phyloP scores from a whole-genome alignment of 2,113 vertebrate species.

The Platichthys flesus region DNA sequence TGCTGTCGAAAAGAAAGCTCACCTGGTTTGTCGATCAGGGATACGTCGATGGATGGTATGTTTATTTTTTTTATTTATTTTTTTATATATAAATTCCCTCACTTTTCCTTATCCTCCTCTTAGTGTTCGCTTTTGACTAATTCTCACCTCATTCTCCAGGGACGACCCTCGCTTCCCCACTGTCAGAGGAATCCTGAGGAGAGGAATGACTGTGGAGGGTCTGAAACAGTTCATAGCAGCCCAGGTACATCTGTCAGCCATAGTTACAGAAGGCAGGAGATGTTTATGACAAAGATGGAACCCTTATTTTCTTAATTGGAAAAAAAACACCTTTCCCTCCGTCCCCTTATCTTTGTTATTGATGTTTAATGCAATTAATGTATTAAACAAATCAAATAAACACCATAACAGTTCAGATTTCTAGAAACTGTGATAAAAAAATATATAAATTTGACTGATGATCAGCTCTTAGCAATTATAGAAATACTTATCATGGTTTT shows the following conservation, averaged over 20 bases:
- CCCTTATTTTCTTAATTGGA: neutral
- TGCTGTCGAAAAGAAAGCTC: conserved; percentile 97
- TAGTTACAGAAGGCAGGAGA: neutral
- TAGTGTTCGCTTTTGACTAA: neutral
- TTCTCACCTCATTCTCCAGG: conserved; percentile 77
- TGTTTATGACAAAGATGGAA: neutral
- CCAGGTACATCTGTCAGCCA: conserved; percentile 83
- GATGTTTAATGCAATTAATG: neutral
- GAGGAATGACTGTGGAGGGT: conserved; percentile 98
- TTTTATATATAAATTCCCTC: neutral
- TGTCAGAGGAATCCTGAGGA: conserved; percentile 94
- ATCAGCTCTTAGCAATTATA: neutral
- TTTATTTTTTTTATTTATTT: conserved; percentile 17
- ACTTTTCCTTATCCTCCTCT: neutral
- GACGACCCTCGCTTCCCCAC: conserved; percentile 99
- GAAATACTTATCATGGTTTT: neutral
- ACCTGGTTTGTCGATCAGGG: conserved; percentile 98
- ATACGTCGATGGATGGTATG: conserved; percentile 96
- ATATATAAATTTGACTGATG: neutral
- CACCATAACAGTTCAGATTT: too few relatives aligned
- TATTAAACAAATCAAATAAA: too few relatives aligned
- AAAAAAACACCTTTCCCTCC: too few relatives aligned
- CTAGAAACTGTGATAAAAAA: too few relatives aligned
- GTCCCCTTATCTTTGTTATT: neutral
- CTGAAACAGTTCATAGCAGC: conserved; percentile 98